These are phyloP conservation scores for Chymomyza procnemis DNA, from an alignment of 2,888 invertebrate genomes.

Conservation along the genomic window DNA sequence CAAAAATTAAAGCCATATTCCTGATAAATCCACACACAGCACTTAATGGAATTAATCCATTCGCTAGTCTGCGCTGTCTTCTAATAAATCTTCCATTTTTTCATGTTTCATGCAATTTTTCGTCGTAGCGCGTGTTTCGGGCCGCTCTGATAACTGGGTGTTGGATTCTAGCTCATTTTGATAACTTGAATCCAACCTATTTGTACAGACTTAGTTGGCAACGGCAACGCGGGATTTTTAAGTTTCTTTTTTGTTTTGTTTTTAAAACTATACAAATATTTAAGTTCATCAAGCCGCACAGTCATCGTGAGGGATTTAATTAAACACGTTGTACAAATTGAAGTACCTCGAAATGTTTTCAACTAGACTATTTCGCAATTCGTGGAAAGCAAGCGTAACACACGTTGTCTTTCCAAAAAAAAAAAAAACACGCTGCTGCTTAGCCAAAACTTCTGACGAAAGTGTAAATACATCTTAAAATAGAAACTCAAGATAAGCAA, in stretches of 20 bases:
- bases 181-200: not conserved
- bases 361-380: not conserved
- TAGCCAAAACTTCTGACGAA: not conserved
- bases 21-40: slow-evolving; percentile 21
- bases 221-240: not conserved
- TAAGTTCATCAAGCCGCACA: slow-evolving; percentile 32
- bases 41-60: slow-evolving; percentile 22
- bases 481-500: not conserved
- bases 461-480: not conserved
- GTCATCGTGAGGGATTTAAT: not conserved
- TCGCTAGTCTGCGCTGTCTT: not conserved
- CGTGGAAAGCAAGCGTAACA: not conserved
- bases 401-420: not conserved
- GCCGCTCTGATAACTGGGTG: not conserved
- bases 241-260: not conserved
- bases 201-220: slow-evolving; percentile 1
- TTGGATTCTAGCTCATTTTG: not conserved
- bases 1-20: slow-evolving; percentile 31
- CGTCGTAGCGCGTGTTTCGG: slow-evolving; percentile 11
- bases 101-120: slow-evolving; percentile 42
- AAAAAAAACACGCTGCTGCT: not conserved
- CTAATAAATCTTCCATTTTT: slow-evolving; percentile 47
- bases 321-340: not conserved
- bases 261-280: slow-evolving; percentile 57
- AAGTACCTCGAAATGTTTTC: not conserved